Conservation (phyloP, 1,140 invertebrate species). For the Drosophila ficusphila region DNA sequence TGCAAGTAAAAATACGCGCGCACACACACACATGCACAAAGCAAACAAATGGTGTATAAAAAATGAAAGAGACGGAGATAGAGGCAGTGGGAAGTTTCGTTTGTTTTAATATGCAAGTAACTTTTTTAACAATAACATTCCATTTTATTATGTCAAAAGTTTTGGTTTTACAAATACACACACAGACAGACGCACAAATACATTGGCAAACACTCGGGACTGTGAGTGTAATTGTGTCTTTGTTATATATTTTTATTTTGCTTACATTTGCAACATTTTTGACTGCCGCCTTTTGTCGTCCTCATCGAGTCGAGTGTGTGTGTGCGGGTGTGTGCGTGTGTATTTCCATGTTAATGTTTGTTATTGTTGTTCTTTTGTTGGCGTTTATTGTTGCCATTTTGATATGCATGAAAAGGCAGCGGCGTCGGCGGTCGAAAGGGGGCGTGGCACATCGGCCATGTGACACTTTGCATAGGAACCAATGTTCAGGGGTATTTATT, state of each 20-base stretch:
- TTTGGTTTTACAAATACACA: slow-evolving; percentile 64
- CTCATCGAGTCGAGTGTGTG: background rate
- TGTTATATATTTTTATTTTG: slow-evolving; percentile 65
- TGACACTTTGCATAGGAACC: slow-evolving; percentile 55
- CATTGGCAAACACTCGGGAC: slow-evolving; percentile 19
- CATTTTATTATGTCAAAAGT: slow-evolving; percentile 84
- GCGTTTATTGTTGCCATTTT: slow-evolving; percentile 79
- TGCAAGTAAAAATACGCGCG: slow-evolving; percentile 42
- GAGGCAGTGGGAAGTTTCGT: slow-evolving; percentile 62
- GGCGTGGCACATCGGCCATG: slow-evolving; percentile 52
- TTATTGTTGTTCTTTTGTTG: slow-evolving; percentile 80
- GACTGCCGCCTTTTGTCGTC: slow-evolving; percentile 73
- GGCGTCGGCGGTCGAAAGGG: slow-evolving; percentile 17
- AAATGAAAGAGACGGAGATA: background rate
- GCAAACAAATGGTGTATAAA: slow-evolving; percentile 45
- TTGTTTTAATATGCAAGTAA: slow-evolving; percentile 83
- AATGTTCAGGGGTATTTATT: slow-evolving; percentile 32
- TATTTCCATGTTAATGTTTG: slow-evolving; percentile 76
- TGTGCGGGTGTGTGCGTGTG: slow-evolving; percentile 37
- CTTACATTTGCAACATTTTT: slow-evolving; percentile 81
- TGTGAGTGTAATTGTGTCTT: slow-evolving; percentile 45
- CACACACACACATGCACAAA: slow-evolving; percentile 10
- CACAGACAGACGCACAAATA: slow-evolving; percentile 12
- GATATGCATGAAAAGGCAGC: slow-evolving; percentile 73
- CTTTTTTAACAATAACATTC: slow-evolving; percentile 83